Percentiles rank a stretch among this genome's conserved stretches.
These are phyloP conservation scores for Labeo rohita DNA, from an alignment of 2,113 vertebrate species.

Conservation along the genomic window DNA sequence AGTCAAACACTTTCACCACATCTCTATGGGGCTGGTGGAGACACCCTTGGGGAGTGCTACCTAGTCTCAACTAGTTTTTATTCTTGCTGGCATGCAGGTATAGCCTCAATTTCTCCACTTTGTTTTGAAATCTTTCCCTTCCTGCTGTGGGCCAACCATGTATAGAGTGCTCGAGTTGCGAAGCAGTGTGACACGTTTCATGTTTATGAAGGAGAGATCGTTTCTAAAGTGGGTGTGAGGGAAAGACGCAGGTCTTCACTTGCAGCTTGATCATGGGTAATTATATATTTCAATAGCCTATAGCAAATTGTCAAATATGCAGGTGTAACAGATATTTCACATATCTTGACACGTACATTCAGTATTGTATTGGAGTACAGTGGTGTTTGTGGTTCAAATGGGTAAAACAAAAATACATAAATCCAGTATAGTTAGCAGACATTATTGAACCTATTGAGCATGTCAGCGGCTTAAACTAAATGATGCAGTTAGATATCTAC, in stretches of 20 bases:
- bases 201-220: constrained; percentile 3
- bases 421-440: background rate
- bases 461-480: background rate
- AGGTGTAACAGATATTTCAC: constrained; percentile 5
- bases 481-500: background rate
- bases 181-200: background rate
- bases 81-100: constrained; percentile 59
- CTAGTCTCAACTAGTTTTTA: constrained; percentile 70
- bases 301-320: constrained; percentile 34
- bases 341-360: background rate
- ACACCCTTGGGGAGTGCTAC: constrained; percentile 69
- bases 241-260: constrained; percentile 22
- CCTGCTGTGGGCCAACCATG: background rate
- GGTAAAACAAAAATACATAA: background rate
- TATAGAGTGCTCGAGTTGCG: background rate
- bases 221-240: constrained; percentile 3
- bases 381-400: constrained; percentile 17
- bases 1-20: constrained; percentile 64
- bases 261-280: constrained; percentile 24
- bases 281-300: constrained; percentile 41
- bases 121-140: constrained; percentile 24
- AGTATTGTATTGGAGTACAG: background rate
- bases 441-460: background rate
- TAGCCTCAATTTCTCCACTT: constrained; percentile 9
- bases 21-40: constrained; percentile 59